These are phyloP conservation scores for Eupithecia centaureata DNA, from an alignment of 2,888 invertebrate species.

Conservation along the genomic window DNA sequence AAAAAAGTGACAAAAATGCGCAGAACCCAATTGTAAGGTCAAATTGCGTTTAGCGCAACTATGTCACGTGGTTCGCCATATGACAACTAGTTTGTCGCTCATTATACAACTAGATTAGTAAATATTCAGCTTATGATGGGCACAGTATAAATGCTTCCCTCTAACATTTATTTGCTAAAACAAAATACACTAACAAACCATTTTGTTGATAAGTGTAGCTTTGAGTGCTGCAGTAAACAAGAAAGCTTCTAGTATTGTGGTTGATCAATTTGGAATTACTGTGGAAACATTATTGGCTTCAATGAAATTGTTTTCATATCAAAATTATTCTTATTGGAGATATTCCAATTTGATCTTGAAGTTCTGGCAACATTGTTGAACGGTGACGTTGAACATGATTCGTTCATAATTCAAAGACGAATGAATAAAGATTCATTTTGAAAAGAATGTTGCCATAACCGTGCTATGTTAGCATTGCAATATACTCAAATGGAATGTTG, in stretches of 20 bases:
- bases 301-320: constrained; percentile 43
- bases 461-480: constrained; percentile 71
- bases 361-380: constrained; percentile 72
- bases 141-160: constrained; percentile 48
- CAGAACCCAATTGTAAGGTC: too few species aligned
- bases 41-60: too few species aligned
- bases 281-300: constrained; percentile 75
- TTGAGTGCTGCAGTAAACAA: constrained; percentile 71
- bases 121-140: constrained; percentile 11
- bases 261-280: constrained; percentile 82
- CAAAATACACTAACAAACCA: constrained; percentile 81
- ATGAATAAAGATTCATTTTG: constrained; percentile 36
- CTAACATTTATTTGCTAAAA: constrained; percentile 55
- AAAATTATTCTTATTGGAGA: constrained; percentile 37
- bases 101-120: too few species aligned
- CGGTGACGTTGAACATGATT: constrained; percentile 9
- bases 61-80: too few species aligned
- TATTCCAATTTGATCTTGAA: constrained; percentile 79
- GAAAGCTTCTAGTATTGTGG: constrained; percentile 66
- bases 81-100: too few species aligned
- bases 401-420: constrained; percentile 22
- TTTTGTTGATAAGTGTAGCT: constrained; percentile 64
- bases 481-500: constrained; percentile 87
- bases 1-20: too few species aligned
- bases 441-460: constrained; percentile 73